A percentile compares a stretch with the other conserved stretches of the same genome.
phyloP scores from a whole-genome alignment of 1,140 invertebrate species.

The Helicoverpa zea region DNA sequence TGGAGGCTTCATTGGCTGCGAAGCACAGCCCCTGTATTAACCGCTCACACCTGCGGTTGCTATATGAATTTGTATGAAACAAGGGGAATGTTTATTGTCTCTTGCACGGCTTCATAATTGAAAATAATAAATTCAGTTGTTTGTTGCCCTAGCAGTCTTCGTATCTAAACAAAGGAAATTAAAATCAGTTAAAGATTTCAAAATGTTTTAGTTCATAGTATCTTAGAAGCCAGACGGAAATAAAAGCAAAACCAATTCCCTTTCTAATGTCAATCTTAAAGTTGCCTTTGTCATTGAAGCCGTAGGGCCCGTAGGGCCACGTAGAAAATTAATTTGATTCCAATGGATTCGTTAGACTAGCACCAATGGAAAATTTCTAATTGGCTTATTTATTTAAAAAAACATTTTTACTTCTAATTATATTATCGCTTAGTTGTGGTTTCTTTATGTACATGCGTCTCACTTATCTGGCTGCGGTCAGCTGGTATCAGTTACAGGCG shows the following conservation, averaged over 20 bases:
- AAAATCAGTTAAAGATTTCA: not conserved
- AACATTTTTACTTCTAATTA: not conserved
- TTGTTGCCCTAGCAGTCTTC: not conserved
- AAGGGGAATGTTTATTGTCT: slow-evolving; percentile 37
- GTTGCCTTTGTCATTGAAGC: not conserved
- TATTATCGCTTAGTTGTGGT: slow-evolving; percentile 24
- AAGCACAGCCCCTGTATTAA: slow-evolving; percentile 39
- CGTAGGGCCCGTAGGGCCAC: slow-evolving; percentile 12
- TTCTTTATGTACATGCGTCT: slow-evolving; percentile 31
- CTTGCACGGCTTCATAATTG: slow-evolving; percentile 15
- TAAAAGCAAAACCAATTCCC: slow-evolving; percentile 16
- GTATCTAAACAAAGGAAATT: not conserved
- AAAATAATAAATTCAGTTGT: slow-evolving; percentile 24
- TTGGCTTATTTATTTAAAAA: not conserved
- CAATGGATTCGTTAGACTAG: not conserved
- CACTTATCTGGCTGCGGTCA: slow-evolving; percentile 46
- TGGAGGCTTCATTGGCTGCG: slow-evolving; percentile 41
- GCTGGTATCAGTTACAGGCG: slow-evolving; percentile 40
- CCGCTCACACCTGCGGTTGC: slow-evolving; percentile 52
- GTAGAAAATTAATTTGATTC: slow-evolving; percentile 10
- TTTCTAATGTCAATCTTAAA: slow-evolving; percentile 34
- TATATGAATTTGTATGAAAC: slow-evolving; percentile 33
- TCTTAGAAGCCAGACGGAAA: slow-evolving; percentile 5
- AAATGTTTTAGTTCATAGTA: not conserved
- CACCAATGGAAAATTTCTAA: slow-evolving; percentile 30